These are phyloP conservation scores for Pseudomyrmex sp. DNA, from an alignment of 1,140 invertebrate genomes.

Conservation along the genomic window DNA sequence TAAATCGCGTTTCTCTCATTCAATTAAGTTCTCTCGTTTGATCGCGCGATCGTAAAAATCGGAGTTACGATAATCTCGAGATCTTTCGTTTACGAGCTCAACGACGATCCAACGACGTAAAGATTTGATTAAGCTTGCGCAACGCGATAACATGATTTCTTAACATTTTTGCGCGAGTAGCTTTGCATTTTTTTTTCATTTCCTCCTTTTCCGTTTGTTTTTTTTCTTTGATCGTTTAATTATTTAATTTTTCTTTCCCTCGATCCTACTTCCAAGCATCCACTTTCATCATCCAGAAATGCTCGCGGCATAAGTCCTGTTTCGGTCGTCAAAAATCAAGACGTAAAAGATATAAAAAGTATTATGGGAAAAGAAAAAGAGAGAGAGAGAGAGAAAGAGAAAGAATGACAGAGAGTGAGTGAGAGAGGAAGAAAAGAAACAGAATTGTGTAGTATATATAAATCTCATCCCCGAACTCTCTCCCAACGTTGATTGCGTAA, in stretches of 20 bases:
- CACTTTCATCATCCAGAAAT: constrained; percentile 6
- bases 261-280: constrained; percentile 11
- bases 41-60: background rate
- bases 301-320: constrained; percentile 11
- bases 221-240: background rate
- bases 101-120: constrained; percentile 7
- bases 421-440: constrained; percentile 12
- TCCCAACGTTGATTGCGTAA: constrained; percentile 33
- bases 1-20: constrained; percentile 14
- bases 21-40: constrained; percentile 1
- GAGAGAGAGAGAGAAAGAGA: constrained; percentile 44
- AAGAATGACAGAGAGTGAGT: constrained; percentile 47
- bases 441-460: constrained; percentile 42
- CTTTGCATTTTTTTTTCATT: constrained; percentile 14
- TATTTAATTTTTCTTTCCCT: constrained; percentile 6
- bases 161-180: background rate
- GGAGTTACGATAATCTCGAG: background rate
- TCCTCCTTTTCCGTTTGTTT: too few relatives aligned
- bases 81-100: background rate
- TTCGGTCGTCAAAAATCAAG: constrained; percentile 22
- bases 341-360: background rate
- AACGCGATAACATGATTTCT: too few relatives aligned
- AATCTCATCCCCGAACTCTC: constrained; percentile 10
- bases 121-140: background rate
- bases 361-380: constrained; percentile 17